Base-by-base conservation (phyloP, 2,888 invertebrate genomes). In the Steinernema hermaphroditum region DNA sequence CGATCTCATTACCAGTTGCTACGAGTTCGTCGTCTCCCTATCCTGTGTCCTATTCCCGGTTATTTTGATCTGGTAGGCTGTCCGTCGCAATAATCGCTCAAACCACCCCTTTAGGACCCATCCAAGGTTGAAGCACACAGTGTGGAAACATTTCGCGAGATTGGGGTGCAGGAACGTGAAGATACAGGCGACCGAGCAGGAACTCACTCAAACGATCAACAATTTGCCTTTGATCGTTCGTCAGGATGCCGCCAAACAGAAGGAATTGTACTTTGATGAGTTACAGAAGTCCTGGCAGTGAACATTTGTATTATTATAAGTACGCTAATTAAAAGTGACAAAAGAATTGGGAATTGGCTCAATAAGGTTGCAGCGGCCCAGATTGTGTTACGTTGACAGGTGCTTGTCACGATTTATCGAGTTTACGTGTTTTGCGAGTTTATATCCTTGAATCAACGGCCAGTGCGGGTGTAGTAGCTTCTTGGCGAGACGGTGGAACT, bases 11-110 rank as follows among this genome's bases (percentile, higher is more conserved):
- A 27, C 54, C 22, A 27, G 54, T 8, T 54, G 14, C 54, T 54
- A 54, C 27, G 54, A 54, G 27, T 54, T 54, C 27, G 54, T 54
- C 2, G 12, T 22, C 54, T 22, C 54, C 27, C 54, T 54, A 6
- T 22, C 54, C 12, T 54, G 54, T 16, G 54, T 54, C 54, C 54
- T 54, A 6, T 54, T 54, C 16, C 54, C 54, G 22, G 24, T 54
- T 8, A 54, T 54, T 27, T 24, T 54, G 24, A 54, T 54, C 12
- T 54, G 54, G 54, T 54, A 54, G 54, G 19, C 6, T 6, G 54
- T 19, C 14, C 14, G 41, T 41, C 9, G 8, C 8, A 41, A 41
- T 8, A 41, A 14, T 41, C 8, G 14, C 41, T 41, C 14, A 14
- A 41, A 41, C 16, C 43, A 41, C 43, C 37, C 12, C 37, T 46